Conservation (phyloP, 2,797 vertebrate genomes). For the Clarias laeviceps region DNA sequence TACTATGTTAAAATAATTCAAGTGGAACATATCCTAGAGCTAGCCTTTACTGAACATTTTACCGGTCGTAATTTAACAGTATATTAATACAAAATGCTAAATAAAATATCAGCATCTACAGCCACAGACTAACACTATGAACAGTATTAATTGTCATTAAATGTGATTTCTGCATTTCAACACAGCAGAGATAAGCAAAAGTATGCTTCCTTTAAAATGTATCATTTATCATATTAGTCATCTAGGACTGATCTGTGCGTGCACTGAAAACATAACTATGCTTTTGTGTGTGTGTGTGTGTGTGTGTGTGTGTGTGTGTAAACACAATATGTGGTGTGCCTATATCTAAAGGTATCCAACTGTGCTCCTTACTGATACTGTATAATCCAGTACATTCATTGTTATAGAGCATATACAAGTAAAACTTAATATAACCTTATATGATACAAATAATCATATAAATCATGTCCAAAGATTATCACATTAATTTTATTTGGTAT, state of each 20-base stretch:
- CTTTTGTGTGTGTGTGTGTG: too few relatives aligned
- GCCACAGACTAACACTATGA: not conserved
- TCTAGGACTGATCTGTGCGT: not conserved
- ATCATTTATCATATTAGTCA: not conserved
- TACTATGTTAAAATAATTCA: not conserved
- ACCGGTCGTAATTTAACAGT: not conserved
- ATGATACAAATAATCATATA: not conserved
- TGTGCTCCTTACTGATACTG: not conserved
- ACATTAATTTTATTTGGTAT: not conserved
- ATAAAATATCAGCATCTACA: not conserved
- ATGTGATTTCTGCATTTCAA: slow-evolving; percentile 1
- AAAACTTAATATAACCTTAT: not conserved
- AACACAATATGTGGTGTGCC: not conserved
- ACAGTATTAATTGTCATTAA: not conserved
- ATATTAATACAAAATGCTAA: not conserved
- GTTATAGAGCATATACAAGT: not conserved
- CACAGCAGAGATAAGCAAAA: not conserved
- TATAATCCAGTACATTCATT: not conserved
- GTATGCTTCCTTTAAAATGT: not conserved
- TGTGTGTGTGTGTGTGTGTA: too few relatives aligned
- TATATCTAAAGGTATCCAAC: not conserved
- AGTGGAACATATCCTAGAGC: not conserved
- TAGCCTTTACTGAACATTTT: not conserved
- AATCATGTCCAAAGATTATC: not conserved
- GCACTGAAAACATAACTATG: not conserved